Evolutionary conservation across 2,113 vertebrate species (phyloP), one percentile per base, ranked within the genome.

Genomic region (Notothenia rossii): DNA sequence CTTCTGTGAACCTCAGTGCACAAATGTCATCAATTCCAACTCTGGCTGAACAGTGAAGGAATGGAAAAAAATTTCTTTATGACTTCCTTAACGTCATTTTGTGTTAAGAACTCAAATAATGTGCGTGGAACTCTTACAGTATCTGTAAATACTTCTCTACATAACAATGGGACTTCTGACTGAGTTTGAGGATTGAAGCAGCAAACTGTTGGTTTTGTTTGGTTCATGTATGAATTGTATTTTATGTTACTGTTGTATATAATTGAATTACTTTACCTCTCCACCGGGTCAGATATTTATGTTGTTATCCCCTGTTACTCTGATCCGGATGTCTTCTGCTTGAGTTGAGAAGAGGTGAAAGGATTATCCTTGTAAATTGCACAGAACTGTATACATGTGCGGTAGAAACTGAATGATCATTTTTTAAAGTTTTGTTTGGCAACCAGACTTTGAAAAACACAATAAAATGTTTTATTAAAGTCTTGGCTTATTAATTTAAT

Each of bases 1-100:
- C 25, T 99, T 99, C 94, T 99, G 98, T 87, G 98, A 99, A 87
- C 98, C 98, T 20, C 98, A 99, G 94, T 99, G 98, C 90, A 99
- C 98, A 70, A 98, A 98, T 80, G 97, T 98, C 71, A 97, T 98
- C 81, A 96, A 93, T 89, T 95, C 97, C 36, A 88, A 58, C 73
- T 86, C 93, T 10, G 93, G 89, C 78, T 96, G 89, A 95, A 63
- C 40, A 50, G 7, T 72, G 69, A n/a, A 58, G n/a, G 10, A 69
- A 70, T 56, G 43, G 15, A 75, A 75, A 83, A 5, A 13, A 20
- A n/a, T 15, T 73, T 86, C 81, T 85, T 83, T 17, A 40, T 63
- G 48, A 79, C 49, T 84, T 81, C n/a, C 49, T 79, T 84, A 72
- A 62, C 29, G 61, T 45, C 14, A 53, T 71, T 64, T 77, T 79